Base-by-base conservation (phyloP, 1,140 invertebrate genomes). In the Notospermus geniculatus region DNA sequence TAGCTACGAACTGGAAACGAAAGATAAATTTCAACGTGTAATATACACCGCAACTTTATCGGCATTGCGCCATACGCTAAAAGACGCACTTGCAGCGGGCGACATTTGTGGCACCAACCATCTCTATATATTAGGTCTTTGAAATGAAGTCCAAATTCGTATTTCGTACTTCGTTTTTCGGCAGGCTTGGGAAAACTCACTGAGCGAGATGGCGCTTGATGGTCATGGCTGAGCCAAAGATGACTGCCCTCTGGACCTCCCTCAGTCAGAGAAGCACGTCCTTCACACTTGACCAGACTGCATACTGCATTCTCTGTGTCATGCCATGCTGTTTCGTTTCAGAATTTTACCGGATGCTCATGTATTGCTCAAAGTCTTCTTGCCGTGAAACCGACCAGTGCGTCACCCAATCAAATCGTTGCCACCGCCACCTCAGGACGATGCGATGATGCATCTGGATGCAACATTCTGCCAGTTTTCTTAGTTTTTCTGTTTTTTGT, bases 401-500 rank as follows among this genome's bases (percentile, higher is more conserved):
- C 22, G n/a, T n/a, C 36, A n/a, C 22, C 22, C 54, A 15, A 23
- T 45, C 15, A 29, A 5, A 19, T n/a, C 55, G 23, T 58, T 0
- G 63, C 64, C 9, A 63, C 86, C 53, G 88, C 87, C 0, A 85
- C 85, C 15, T 86, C 87, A 69, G 85, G 84, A 22, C 84, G 84
- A 59, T 91, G 90, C 70, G 76, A 77, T 5, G 85, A 86, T 0
- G 76, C 80, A 4, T 7, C 32, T 7, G 15, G n/a, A 0, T 92
- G 90, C 71, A 80, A 80, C 1, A 83, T 85, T 61, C 75, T 91
- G 56, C 86, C 86, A 72, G 71, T 87, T 0, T 91, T 91, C 77
- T 78, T 90, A 1, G 78, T 76, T 0, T 83, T 88, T 17, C 53
- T 75, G 0, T 90, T 90, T 71, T 76, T 88, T 5, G 82, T 88